Evolutionary conservation across 2,797 vertebrate species (phyloP).

Genomic region (Xiphorhynchus erythropygius): DNA sequence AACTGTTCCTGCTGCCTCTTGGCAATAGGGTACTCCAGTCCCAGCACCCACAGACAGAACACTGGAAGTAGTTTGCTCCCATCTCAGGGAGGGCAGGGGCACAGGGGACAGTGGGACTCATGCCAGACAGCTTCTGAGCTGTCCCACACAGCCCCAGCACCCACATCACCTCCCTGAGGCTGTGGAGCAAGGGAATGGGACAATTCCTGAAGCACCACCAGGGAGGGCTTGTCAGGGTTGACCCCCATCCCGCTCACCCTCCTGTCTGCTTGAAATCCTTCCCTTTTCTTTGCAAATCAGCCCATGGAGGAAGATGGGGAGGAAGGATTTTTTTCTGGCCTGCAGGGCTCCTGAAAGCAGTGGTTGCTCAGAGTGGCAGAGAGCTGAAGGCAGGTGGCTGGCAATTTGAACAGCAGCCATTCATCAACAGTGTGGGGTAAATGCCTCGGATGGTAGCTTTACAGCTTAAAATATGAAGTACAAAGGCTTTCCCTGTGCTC

Average conservation of each 20-base stretch:
- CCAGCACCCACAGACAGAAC: background rate
- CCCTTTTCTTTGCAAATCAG: background rate
- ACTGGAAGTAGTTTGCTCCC: background rate
- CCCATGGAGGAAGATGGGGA: background rate
- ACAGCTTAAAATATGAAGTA: background rate
- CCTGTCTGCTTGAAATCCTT: background rate
- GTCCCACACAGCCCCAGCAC: background rate
- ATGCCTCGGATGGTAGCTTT: background rate
- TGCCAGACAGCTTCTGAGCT: background rate
- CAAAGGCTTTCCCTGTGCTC: background rate
- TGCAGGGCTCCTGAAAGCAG: background rate
- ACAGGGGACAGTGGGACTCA: background rate
- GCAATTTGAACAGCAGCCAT: background rate
- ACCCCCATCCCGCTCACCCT: background rate
- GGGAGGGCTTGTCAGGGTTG: background rate
- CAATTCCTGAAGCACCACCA: accelerated
- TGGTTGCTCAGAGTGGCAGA: background rate
- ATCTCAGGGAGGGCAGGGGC: accelerated
- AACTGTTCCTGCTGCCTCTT: background rate
- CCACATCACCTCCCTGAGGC: background rate
- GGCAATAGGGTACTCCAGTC: background rate
- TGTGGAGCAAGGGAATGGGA: background rate
- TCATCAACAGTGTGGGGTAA: background rate
- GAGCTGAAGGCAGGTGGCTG: accelerated
- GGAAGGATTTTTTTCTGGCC: background rate